Evolutionary conservation across 2,797 vertebrate genomes (phyloP).

Genomic region (Coreius guichenoti): DNA sequence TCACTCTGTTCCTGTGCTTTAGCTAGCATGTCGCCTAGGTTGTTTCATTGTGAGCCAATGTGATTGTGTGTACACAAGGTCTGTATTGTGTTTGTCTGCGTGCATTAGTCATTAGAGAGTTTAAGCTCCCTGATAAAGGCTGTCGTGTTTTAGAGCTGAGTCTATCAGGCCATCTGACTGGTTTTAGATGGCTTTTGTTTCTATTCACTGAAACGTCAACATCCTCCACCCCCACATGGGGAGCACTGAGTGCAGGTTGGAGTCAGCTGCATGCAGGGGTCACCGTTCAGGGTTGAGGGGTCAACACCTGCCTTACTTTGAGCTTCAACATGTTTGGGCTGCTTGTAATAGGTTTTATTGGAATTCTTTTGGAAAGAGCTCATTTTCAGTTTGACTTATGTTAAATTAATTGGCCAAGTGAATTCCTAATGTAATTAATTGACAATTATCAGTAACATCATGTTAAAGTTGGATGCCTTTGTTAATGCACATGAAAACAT

Average conservation of each 20-base stretch:
- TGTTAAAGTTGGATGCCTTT: neutral
- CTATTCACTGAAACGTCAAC: conserved; percentile 35
- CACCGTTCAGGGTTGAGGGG: conserved; percentile 62
- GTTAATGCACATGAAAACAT: neutral
- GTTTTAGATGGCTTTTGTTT: conserved; percentile 56
- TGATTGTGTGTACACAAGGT: conserved; percentile 23
- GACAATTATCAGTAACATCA: neutral
- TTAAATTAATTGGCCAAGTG: neutral
- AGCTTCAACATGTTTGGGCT: conserved; percentile 54
- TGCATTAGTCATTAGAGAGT: conserved; percentile 41
- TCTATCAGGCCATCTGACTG: conserved; percentile 54
- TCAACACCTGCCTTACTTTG: conserved; percentile 70
- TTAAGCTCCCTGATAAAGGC: conserved; percentile 28
- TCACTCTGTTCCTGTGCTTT: conserved; percentile 8
- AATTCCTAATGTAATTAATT: neutral
- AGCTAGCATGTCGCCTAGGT: neutral
- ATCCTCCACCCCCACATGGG: conserved; percentile 13
- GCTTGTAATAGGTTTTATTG: neutral
- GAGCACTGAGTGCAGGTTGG: conserved; percentile 45
- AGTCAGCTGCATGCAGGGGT: conserved; percentile 60
- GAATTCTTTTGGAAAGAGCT: conserved; percentile 13
- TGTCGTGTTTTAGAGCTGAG: conserved; percentile 49
- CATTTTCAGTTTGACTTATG: neutral
- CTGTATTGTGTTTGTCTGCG: conserved; percentile 22
- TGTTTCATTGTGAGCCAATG: conserved; percentile 4